Evolutionary conservation across 2,113 vertebrate genomes (phyloP), one percentile per base, ranked within the genome.

Genomic region (Asarcornis scutulata): DNA sequence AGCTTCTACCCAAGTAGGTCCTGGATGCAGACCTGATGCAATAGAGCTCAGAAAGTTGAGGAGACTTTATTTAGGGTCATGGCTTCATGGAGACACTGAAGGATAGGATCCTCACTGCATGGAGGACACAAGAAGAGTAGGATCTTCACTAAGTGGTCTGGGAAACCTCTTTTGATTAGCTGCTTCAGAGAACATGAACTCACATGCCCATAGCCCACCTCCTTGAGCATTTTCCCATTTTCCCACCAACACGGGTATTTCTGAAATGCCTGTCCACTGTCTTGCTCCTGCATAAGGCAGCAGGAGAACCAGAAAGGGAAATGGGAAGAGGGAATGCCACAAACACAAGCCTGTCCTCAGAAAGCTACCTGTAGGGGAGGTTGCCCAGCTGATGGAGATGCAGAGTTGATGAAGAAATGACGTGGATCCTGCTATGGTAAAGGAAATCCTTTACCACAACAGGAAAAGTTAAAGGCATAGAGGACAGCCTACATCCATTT

Each of bases 21-120:
- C 66, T 53, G 17, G 17, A 63, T 15, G 7, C 6, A 29, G 15
- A 58, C 1, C 2, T 0, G 3, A 1, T 10, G 31, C 76, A 44
- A 60, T 21, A 81, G 67, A 62, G 17, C 15, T 81, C 66, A 67
- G 44, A 74, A 83, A 77, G 31, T 2, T 38, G 48, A 91, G 26
- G 2, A 56, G 17, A 4, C 27, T 86, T 91, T 71, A 76, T 13
- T 21, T 8, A 4, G 42, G 31, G 17, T 66, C 26, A 25, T 82
- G 66, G 36, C 29, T 25, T 5, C 9, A 3, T 34, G 67, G 20
- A 58, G 26, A 67, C 46, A 72, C 7, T 1, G 4, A 56, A 67
- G 25, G 53, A 11, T 25, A 22, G 31, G 14, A 56, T 74, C 29
- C 22, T 91, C 29, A 25, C 59, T 81, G 12, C 32, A 13, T 27